phyloP scores from a whole-genome alignment of 2,797 vertebrate genomes.

The Cirrhinus molitorella region DNA sequence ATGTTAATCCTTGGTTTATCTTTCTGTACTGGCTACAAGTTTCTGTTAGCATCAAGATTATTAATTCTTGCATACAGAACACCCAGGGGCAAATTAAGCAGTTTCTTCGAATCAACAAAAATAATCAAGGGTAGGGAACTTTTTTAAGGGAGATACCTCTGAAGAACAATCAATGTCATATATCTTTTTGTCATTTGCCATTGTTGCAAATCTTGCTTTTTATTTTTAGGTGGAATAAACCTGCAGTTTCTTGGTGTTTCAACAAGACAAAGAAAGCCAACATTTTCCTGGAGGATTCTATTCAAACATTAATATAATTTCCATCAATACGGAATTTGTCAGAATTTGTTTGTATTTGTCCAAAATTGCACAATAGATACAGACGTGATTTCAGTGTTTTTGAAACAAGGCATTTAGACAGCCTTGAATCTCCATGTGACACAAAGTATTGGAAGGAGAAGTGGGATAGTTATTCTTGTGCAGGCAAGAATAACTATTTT shows the following conservation, averaged over 20 bases:
- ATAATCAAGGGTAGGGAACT: neutral
- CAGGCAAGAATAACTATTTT: no score
- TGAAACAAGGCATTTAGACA: neutral
- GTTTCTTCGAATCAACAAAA: no score
- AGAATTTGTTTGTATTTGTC: neutral
- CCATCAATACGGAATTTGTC: neutral
- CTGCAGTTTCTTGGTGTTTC: neutral
- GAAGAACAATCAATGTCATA: neutral
- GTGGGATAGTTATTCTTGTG: neutral
- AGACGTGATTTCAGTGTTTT: neutral
- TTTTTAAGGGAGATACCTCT: neutral
- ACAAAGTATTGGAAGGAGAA: neutral
- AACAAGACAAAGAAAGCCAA: neutral
- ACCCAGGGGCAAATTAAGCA: no score
- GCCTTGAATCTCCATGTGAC: neutral
- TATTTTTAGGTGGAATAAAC: neutral
- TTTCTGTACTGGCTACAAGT: no score
- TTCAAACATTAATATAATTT: neutral
- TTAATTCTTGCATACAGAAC: no score
- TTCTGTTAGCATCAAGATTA: no score
- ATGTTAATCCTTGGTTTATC: no score
- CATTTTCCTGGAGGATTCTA: neutral
- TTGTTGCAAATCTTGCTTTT: neutral
- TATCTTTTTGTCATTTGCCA: neutral
- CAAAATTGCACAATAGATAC: neutral